phyloP scores from a whole-genome alignment of 2,113 vertebrate genomes.

The Microtus ochrogaster region DNA sequence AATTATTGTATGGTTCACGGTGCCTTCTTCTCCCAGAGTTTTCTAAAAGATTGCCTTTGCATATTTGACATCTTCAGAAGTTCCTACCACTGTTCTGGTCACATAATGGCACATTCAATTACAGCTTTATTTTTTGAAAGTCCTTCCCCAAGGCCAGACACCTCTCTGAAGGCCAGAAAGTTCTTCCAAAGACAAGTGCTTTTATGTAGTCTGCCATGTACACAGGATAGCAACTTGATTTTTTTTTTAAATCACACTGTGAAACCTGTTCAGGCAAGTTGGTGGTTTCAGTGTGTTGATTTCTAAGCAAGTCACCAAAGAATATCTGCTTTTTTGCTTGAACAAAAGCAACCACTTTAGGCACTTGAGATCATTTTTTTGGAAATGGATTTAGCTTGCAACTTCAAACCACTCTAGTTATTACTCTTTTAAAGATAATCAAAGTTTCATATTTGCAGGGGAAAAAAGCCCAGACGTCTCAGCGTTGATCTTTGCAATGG shows the following conservation, averaged over 20 bases:
- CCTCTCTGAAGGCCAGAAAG: background rate
- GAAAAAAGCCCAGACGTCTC: conserved; percentile 70
- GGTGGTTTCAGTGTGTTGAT: background rate
- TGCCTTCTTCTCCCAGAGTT: fast-evolving
- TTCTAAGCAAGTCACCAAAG: background rate
- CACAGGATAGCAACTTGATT: background rate
- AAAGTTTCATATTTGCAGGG: conserved; percentile 51
- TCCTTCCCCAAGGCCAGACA: background rate
- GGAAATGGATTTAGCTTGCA: background rate
- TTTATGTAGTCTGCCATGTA: background rate
- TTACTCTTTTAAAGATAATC: conserved; percentile 18
- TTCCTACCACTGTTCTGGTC: background rate
- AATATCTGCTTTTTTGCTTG: conserved; percentile 7
- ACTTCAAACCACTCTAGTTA: background rate
- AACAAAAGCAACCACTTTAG: background rate
- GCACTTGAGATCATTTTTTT: background rate
- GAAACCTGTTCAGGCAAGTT: background rate
- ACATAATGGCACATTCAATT: background rate
- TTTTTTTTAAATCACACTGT: background rate
- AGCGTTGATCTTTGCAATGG: conserved; percentile 85
- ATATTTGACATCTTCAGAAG: background rate
- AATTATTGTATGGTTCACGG: background rate
- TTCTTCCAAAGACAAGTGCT: background rate
- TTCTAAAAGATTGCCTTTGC: background rate
- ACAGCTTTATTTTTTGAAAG: background rate